Evolutionary conservation across 35 echinoderm and acorn worm species (phyloP), one percentile per base, ranked within the genome.

Genomic region (Heliocidaris tuberculata): DNA sequence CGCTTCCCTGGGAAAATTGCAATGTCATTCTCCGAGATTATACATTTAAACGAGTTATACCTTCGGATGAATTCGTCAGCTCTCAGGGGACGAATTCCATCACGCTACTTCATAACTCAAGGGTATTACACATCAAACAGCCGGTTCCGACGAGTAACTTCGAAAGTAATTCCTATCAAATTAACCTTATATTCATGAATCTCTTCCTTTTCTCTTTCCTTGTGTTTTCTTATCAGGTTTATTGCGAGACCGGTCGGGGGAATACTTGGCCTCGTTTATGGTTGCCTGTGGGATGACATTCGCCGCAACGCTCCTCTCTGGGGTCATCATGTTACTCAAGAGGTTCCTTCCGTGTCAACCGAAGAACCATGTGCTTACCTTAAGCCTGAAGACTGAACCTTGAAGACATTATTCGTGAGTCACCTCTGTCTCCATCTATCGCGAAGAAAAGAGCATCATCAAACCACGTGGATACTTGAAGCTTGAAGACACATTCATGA

Each of bases 201-300:
- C 65, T 78, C 65, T 78, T 78, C 65, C 65, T 78, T 56, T 56
- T n/a, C 65, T n/a, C 16, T n/a, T 21, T 78, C 27, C 65, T 78
- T 78, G 15, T 78, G 21, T 78, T 78, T 78, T 6, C 19, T 24
- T 24, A 78, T 78, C 29, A 93, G 91, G 91, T 31, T 93, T 93
- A 29, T n/a, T 93, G 29, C 15, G 50, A 15, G 91, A 93, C 48
- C 48, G 50, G 21, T 93, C 91, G 16, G 91, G 91, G n/a, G 50
- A 93, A 30, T 93, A 93, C 50, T 59, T 93, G 91, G 48, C 50
- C 50, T 93, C 91, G 47, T 93, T 93, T 48, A 93, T 93, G 91
- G 91, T 93, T 31, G 91, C 91, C 48, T 93, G 91, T 59, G 91
- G 91, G 50, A 93, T 93, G 91, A 93, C 91, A 59, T 93, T 93